These are phyloP conservation scores for Myoxocephalus aenaeus DNA, from an alignment of 2,797 vertebrate genomes.

Conservation along the genomic window DNA sequence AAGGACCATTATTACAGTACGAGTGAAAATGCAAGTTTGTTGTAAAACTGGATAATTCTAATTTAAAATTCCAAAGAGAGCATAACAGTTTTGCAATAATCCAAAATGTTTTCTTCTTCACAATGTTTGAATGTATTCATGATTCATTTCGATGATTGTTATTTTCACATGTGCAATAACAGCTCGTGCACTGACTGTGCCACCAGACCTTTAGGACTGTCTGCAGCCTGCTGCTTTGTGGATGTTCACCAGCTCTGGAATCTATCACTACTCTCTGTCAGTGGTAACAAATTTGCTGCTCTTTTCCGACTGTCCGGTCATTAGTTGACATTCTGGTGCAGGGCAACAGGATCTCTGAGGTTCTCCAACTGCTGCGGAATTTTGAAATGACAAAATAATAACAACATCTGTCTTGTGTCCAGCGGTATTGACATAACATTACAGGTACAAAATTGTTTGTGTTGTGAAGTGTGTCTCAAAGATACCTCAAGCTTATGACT, in stretches of 20 bases:
- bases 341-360: conserved; percentile 86
- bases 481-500: conserved; percentile 88
- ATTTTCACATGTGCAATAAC: conserved; percentile 13
- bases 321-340: conserved; percentile 87
- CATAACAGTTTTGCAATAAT: not conserved
- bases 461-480: conserved; percentile 91
- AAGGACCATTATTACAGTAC: not conserved
- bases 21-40: not conserved
- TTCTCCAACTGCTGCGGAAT: conserved; percentile 88
- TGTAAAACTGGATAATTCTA: not conserved
- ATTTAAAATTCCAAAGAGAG: not conserved
- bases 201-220: conserved; percentile 44
- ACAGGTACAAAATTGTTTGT: conserved; percentile 95
- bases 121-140: not conserved
- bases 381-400: conserved; percentile 95
- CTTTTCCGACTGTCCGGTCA: conserved; percentile 83
- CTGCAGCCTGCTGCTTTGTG: conserved; percentile 49
- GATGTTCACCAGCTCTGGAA: conserved; percentile 76
- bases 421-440: conserved; percentile 93
- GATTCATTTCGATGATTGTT: not conserved
- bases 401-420: conserved; percentile 97
- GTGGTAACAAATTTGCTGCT: conserved; percentile 80
- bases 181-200: conserved; percentile 22
- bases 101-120: not conserved
- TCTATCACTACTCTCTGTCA: conserved; percentile 85